phyloP scores from a whole-genome alignment of 2,888 invertebrate species.

The Caenorhabditis sp. region DNA sequence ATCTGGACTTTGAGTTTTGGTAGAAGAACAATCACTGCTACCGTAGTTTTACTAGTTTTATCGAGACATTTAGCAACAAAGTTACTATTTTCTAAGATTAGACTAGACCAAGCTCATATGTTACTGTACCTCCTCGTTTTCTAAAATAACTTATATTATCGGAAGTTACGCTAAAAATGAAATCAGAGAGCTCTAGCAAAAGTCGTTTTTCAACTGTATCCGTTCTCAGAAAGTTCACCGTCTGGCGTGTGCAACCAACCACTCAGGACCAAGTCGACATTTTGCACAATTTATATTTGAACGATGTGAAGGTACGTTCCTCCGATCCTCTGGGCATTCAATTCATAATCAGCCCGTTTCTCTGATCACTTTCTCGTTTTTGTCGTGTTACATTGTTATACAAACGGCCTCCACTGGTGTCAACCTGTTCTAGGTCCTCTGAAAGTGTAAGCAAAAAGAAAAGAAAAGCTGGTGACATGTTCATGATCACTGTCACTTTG shows the following conservation, averaged over 20 bases:
- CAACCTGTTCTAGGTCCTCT: slow-evolving; percentile 36
- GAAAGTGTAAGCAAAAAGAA: slow-evolving; percentile 15
- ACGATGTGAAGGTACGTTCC: slow-evolving; percentile 57
- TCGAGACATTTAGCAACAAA: no score
- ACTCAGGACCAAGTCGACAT: slow-evolving; percentile 55
- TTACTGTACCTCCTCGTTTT: no score
- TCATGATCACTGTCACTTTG: slow-evolving; percentile 9
- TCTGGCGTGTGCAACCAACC: slow-evolving; percentile 60
- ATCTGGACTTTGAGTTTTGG: no score
- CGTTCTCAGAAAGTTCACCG: slow-evolving; percentile 63
- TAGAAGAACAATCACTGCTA: no score
- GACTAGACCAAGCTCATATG: no score
- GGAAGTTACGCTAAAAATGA: no score
- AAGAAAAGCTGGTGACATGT: slow-evolving; percentile 7
- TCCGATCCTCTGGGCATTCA: neutral
- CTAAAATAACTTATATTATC: no score
- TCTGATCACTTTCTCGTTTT: slow-evolving; percentile 19
- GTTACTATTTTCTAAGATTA: no score
- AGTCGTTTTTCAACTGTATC: neutral
- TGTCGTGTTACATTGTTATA: slow-evolving; percentile 38
- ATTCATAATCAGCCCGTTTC: neutral
- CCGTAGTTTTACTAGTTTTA: no score
- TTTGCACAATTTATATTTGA: slow-evolving; percentile 54
- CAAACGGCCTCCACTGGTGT: slow-evolving; percentile 1
- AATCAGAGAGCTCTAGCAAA: no score